These are phyloP conservation scores for Dicyema japonicum DNA, from an alignment of 1,140 invertebrate genomes.

Conservation along the genomic window DNA sequence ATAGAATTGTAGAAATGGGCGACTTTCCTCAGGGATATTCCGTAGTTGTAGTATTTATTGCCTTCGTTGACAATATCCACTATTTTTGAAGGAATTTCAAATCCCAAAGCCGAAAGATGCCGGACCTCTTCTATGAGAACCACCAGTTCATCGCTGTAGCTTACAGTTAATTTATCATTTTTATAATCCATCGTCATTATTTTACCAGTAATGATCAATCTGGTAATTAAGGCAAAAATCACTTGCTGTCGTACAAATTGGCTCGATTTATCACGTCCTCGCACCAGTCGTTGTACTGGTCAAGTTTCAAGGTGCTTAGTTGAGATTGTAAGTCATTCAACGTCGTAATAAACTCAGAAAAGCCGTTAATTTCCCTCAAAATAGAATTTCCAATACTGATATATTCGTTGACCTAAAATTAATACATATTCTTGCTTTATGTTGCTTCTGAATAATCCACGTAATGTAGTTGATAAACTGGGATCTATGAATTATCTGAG, in stretches of 20 bases:
- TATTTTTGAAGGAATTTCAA: constrained; percentile 36
- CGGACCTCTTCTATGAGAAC: constrained; percentile 44
- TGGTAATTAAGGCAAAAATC: too few relatives aligned
- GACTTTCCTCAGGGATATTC: constrained; percentile 51
- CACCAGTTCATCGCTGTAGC: constrained; percentile 44
- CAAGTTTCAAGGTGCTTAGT: constrained; percentile 27
- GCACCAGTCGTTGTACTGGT: constrained; percentile 32
- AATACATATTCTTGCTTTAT: too few relatives aligned
- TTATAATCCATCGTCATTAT: constrained; percentile 38
- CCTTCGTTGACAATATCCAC: constrained; percentile 29
- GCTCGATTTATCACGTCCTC: constrained; percentile 24
- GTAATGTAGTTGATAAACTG: too few relatives aligned
- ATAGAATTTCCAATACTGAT: too few relatives aligned
- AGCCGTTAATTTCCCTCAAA: too few relatives aligned
- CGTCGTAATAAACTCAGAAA: too few relatives aligned
- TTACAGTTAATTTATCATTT: constrained; percentile 43
- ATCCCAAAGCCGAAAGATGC: constrained; percentile 41
- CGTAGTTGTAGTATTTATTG: constrained; percentile 40
- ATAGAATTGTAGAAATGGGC: constrained; percentile 92
- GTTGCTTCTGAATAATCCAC: too few relatives aligned
- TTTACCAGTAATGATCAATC: constrained; percentile 32
- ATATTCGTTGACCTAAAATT: too few relatives aligned
- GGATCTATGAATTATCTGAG: too few relatives aligned
- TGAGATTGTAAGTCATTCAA: too few relatives aligned
- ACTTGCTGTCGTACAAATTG: constrained; percentile 11